phyloP scores from a whole-genome alignment of 2,888 invertebrate genomes.

The Glyphotaelius pellucidus region DNA sequence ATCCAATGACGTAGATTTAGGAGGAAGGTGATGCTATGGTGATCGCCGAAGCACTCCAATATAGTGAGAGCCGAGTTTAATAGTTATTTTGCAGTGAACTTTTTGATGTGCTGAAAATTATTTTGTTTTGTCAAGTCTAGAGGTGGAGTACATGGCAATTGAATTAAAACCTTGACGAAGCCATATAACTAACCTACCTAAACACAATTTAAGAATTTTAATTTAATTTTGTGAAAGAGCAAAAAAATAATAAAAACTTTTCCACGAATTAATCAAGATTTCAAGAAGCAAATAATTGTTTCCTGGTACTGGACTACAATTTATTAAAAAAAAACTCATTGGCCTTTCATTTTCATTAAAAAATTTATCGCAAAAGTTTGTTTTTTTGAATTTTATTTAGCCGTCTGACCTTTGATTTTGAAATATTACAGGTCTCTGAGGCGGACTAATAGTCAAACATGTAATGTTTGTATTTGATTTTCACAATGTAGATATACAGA shows the following conservation, averaged over 20 bases:
- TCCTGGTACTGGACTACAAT: not conserved
- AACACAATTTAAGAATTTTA: no score
- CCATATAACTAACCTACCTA: not conserved
- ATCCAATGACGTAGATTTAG: not conserved
- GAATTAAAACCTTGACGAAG: not conserved
- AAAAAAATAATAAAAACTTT: not conserved
- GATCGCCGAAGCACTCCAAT: not conserved
- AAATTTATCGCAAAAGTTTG: not conserved
- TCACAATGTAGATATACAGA: not conserved
- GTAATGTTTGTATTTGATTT: not conserved
- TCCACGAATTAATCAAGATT: not conserved
- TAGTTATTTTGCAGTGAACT: not conserved
- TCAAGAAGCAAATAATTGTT: not conserved
- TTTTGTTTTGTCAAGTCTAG: no score
- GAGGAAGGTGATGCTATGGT: not conserved
- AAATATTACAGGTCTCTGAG: not conserved
- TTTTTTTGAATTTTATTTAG: not conserved
- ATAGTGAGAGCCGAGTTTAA: not conserved
- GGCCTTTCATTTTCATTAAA: not conserved
- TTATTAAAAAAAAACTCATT: not conserved
- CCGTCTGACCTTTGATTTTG: not conserved
- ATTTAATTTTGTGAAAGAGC: not conserved
- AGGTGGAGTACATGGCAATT: no score
- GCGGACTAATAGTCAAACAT: not conserved
- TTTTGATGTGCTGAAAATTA: no score